Evolutionary conservation across 2,888 invertebrate genomes (phyloP), one percentile per base, ranked within the genome.

Genomic region (Protodeltote pygarga): DNA sequence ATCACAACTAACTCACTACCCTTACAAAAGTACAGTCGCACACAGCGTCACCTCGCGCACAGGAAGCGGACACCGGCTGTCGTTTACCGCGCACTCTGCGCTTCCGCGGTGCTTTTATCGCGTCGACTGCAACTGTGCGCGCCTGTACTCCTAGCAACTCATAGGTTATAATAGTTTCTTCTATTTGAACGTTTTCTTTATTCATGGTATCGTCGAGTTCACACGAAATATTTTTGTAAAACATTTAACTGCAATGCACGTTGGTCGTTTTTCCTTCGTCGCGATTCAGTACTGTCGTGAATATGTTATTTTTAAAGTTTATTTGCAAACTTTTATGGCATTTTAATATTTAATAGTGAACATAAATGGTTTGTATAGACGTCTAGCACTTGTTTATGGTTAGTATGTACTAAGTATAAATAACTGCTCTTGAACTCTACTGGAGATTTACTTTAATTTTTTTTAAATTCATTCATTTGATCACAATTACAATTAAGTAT

Each of bases 21-120:
- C 5, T 39, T 40, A 65, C 62, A 67, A 62, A 59, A 55, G 69
- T 70, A 70, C 65, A 67, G 53, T 52, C 54, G 47, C 29, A 45
- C 47, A 60, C 57, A 58, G 51, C 61, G 54, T 59, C 64, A 65
- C 67, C 71, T 67, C 54, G 57, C 49, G 60, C 52, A 41, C 63
- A 63, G 77, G 77, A 75, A 77, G 39, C 73, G 76, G 77, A 77
- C 70, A 65, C 68, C 49, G 64, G 65, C 70, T 75, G 77, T 72
- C 77, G 68, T 69, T 69, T 61, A 65, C 70, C 67, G 66, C 68
- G 65, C 76, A 58, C 61, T 57, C 60, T 61, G 51, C 37, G 53
- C 55, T 72, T 76, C 75, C 77, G 68, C 61, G 41, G 29, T 23
- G 53, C 45, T 54, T 67, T 68, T 68, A 67, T 67, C 61, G 46